Percentiles rank a stretch among this genome's conserved stretches.
Evolutionary conservation across 2,797 vertebrate genomes (phyloP).

Genomic region (Carapus acus): DNA sequence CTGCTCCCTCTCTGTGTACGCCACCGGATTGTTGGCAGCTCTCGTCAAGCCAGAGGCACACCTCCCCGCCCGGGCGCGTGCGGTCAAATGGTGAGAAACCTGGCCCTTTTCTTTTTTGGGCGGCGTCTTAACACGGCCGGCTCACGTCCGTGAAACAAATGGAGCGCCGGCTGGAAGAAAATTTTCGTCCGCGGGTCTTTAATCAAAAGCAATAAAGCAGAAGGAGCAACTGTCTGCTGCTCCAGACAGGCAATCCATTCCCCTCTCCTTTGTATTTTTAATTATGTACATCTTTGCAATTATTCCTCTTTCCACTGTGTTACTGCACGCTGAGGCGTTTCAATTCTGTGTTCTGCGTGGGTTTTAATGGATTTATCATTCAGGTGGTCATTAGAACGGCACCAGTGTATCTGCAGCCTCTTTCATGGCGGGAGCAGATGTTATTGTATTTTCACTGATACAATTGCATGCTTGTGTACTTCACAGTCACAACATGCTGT

Average conservation of each 20-base stretch:
- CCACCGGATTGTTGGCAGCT: no score
- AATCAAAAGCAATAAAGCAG: conserved; percentile 42
- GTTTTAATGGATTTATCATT: conserved; percentile 37
- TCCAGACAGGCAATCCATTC: conserved; percentile 35
- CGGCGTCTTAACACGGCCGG: conserved; percentile 14
- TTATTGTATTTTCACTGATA: no score
- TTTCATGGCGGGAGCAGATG: conserved; percentile 29
- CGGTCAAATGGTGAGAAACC: conserved; percentile 32
- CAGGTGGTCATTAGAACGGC: conserved; percentile 29
- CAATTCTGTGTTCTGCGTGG: conserved; percentile 26
- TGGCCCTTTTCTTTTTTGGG: conserved; percentile 29
- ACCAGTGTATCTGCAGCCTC: no score
- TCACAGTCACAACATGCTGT: no score
- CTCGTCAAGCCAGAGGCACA: no score
- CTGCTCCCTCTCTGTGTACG: no score
- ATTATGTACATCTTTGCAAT: background rate
- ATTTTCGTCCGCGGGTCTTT: conserved; percentile 31
- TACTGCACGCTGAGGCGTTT: conserved; percentile 16
- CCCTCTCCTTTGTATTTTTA: background rate
- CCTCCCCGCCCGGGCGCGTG: no score
- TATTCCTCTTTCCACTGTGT: conserved; percentile 15
- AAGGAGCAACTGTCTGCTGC: conserved; percentile 31
- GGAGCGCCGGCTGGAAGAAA: conserved; percentile 28
- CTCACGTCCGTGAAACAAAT: conserved; percentile 39
- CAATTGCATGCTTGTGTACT: no score